phyloP scores from a whole-genome alignment of 2,888 invertebrate species.

The Pocota personata region DNA sequence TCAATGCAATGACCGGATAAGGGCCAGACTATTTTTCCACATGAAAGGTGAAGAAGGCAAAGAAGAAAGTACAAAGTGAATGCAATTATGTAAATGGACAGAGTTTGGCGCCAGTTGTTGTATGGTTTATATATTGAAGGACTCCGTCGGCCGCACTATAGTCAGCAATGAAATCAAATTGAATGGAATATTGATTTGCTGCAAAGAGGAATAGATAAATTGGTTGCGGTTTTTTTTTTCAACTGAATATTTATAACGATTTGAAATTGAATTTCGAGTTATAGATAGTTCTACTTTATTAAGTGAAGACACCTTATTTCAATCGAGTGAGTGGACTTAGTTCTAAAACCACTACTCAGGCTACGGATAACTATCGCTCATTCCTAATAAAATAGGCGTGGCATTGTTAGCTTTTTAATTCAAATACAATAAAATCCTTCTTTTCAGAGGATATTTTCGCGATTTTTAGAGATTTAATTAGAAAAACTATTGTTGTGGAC shows the following conservation, averaged over 20 bases:
- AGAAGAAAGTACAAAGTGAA: conserved; percentile 37
- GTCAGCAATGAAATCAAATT: conserved; percentile 49
- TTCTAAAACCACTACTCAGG: too few species aligned
- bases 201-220: conserved; percentile 9
- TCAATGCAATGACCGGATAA: conserved; percentile 37
- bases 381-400: too few species aligned
- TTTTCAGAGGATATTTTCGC: too few species aligned
- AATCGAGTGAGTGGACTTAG: too few species aligned
- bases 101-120: conserved; percentile 61
- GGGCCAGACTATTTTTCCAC: conserved; percentile 18
- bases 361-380: too few species aligned
- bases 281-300: conserved; percentile 8
- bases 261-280: conserved; percentile 34
- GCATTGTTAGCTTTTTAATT: too few species aligned
- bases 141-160: neutral
- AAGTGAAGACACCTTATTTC: neutral
- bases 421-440: too few species aligned
- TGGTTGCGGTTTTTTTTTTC: conserved; percentile 3
- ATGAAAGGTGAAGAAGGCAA: conserved; percentile 15
- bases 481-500: too few species aligned
- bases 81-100: conserved; percentile 69
- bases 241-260: conserved; percentile 46
- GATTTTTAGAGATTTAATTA: too few species aligned
- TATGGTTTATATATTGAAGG: conserved; percentile 48
- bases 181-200: conserved; percentile 62